A percentile compares a stretch with the other conserved stretches of the same genome.
Evolutionary conservation across 2,797 vertebrate genomes (phyloP).

Genomic region (Coilia nasus): DNA sequence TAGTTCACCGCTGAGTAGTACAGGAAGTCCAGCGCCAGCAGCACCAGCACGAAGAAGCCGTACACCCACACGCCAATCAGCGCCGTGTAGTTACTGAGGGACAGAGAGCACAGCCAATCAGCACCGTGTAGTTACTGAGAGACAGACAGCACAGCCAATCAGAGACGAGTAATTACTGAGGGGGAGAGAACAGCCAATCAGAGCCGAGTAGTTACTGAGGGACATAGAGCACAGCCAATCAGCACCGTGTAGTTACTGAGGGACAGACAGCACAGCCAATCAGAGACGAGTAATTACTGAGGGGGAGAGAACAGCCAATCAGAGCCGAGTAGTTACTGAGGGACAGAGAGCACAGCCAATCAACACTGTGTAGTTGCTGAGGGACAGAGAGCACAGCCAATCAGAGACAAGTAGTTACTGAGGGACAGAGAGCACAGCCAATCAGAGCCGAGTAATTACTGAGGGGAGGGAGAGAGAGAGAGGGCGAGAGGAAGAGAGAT

Average conservation of each 20-base stretch:
- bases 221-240: neutral
- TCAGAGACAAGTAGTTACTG: neutral
- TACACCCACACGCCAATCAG: slow-evolving; percentile 98
- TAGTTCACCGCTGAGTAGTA: slow-evolving; percentile 99
- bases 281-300: neutral
- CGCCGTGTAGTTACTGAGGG: slow-evolving; percentile 91
- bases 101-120: neutral
- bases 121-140: no score
- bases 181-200: neutral
- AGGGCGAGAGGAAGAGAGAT: neutral
- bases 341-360: neutral
- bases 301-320: neutral
- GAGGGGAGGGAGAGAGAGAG: neutral
- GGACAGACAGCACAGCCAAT: no score
- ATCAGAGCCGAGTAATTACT: no score
- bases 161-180: neutral
- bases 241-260: no score
- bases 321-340: slow-evolving; percentile 54
- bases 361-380: no score
- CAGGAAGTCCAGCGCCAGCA: slow-evolving; percentile 93
- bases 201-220: slow-evolving; percentile 54
- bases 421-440: neutral
- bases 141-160: no score
- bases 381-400: no score
- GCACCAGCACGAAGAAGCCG: slow-evolving; percentile 92